A percentile compares a stretch with the other conserved stretches of the same genome.
These are phyloP conservation scores for Gallirallus australis DNA, from an alignment of 2,797 vertebrate species.

Conservation along the genomic window DNA sequence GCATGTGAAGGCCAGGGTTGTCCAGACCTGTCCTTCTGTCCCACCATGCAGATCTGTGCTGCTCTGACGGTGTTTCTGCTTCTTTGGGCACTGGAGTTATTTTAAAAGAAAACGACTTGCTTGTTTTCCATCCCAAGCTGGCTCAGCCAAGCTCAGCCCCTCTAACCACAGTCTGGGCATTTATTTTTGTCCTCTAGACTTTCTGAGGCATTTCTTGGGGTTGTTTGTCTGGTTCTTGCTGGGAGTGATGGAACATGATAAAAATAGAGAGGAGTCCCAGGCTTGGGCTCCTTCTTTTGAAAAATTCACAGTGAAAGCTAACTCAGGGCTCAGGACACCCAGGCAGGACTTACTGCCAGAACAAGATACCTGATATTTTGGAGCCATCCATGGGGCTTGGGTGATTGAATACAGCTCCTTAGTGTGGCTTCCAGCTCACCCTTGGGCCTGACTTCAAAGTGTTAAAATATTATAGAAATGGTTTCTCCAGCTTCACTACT, in stretches of 20 bases:
- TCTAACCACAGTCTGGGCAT: constrained; percentile 52
- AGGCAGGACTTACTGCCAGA: neutral
- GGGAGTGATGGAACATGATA: neutral
- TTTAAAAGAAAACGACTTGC: neutral
- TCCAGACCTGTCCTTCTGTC: neutral
- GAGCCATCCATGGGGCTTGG: neutral
- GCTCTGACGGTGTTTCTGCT: neutral
- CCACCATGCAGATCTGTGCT: fast-evolving
- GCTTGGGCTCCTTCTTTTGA: neutral
- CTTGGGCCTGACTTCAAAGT: neutral
- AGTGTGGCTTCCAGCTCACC: neutral
- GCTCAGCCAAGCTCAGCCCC: neutral
- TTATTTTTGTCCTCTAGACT: constrained; percentile 60
- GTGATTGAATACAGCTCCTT: neutral
- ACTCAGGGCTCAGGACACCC: neutral
- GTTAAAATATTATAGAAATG: neutral
- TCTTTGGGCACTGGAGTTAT: neutral
- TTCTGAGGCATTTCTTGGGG: constrained; percentile 3
- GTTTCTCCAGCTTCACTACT: neutral
- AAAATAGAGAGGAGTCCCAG: constrained; percentile 47
- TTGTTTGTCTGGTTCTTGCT: constrained; percentile 44
- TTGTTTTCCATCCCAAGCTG: constrained; percentile 26
- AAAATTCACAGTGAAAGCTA: neutral
- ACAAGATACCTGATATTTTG: neutral
- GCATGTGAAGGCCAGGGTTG: neutral